Percentiles rank a stretch among this genome's conserved stretches.
Conservation (phyloP, 2,797 vertebrate species). For the Sus cebifrons region DNA sequence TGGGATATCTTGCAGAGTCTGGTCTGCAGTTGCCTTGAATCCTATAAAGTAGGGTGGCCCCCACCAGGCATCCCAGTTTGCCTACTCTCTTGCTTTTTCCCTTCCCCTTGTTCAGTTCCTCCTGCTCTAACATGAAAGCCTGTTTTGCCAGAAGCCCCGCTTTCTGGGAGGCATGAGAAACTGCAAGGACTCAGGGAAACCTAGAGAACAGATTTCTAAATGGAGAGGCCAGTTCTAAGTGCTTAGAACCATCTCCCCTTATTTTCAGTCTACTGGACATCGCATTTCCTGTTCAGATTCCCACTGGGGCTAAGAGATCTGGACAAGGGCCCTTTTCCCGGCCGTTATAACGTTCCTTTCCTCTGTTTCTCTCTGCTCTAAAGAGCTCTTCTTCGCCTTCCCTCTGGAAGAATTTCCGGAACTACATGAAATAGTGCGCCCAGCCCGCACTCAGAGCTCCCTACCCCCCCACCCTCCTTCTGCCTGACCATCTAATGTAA, state of each 20-base stretch:
- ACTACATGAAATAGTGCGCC: neutral
- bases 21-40: neutral
- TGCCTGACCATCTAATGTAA: neutral
- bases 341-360: neutral
- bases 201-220: neutral
- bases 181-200: neutral
- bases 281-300: neutral
- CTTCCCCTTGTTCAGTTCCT: neutral
- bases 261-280: neutral
- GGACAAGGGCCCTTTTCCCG: neutral
- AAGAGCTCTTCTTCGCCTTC: neutral
- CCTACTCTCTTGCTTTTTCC: too few species aligned
- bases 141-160: neutral
- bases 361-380: constrained; percentile 16
- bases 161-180: constrained; percentile 23
- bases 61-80: neutral
- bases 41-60: neutral
- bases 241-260: neutral
- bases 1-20: neutral
- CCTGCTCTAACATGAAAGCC: neutral
- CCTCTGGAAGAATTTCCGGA: neutral
- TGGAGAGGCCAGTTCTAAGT: neutral
- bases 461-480: neutral
- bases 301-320: neutral
- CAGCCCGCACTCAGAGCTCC: neutral